Base-by-base conservation (phyloP, 2,797 vertebrate species). In the Tinamus major region DNA sequence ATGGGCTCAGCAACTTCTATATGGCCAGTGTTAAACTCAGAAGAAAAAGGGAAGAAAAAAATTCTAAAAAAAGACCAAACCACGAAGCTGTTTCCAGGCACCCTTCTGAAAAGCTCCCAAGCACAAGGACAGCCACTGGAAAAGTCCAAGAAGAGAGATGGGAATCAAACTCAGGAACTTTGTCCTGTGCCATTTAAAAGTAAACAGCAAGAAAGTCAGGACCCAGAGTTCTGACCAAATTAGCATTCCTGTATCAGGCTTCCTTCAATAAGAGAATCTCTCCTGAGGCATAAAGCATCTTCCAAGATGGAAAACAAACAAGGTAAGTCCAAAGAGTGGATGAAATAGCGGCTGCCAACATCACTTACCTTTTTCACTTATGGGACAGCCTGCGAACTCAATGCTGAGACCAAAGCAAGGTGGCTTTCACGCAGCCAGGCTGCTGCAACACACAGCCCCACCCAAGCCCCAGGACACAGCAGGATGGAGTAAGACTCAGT, bases 81-180 rank as follows among this genome's bases (percentile, higher is more conserved):
- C 85, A 95, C 10, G 8, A 84, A 90, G 69, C 71, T 77, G 84
- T 83, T 94, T 95, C 91, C 68, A 92, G 70, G 39, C 39, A 70
- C 37, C 51, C 63, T 64, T 91, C 91, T 81, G 59, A 81, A 89
- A 85, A 77, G 48, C 37, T 94, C 84, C 72, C 62, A 72, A 78
- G 74, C 55, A 79, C 72, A 90, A 63, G 78, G 72, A 70, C 37
- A 89, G 53, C 24, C 84, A 91, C 70, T 83, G 51, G 16, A 94
- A 77, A 90, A 91, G 67, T n/a, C 21, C 14, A 80, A 94, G 27
- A 79, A 7, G 17, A 4, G 19, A 65, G 23, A 74, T 33, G 9
- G 27, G 93, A 69, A 69, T 49, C 89, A 63, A 79, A 70, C 76
- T 86, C 44, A 75, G 74, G 39, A 33, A 56, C 68, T 81, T 76